These are phyloP conservation scores for Calameuta idolon DNA, from an alignment of 2,888 invertebrate genomes.

Conservation along the genomic window DNA sequence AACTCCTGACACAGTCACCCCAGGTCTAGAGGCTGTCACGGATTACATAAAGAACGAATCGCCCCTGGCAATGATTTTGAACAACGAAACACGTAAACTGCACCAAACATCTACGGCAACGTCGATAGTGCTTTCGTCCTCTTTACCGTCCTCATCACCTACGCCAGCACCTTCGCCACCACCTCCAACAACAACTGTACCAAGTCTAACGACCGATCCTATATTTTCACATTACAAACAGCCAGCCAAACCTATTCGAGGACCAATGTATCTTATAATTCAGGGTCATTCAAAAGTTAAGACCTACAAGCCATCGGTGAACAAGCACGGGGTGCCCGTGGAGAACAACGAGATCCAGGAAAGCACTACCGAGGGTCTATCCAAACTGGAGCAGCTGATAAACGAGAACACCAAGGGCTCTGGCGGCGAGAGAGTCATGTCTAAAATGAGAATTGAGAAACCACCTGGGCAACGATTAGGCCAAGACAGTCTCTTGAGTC, in stretches of 20 bases:
- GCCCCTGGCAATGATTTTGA: constrained; percentile 47
- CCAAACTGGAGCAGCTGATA: constrained; percentile 52
- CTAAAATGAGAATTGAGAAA: constrained; percentile 29
- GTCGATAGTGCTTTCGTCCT: constrained; percentile 8
- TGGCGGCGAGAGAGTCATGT: constrained; percentile 23
- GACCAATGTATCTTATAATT: constrained; percentile 82
- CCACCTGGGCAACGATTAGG: constrained; percentile 23
- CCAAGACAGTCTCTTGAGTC: constrained; percentile 45
- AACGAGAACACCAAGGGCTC: constrained; percentile 42
- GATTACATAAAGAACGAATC: constrained; percentile 28
- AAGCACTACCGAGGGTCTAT: constrained; percentile 39
- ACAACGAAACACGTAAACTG: constrained; percentile 32
- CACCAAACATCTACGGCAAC: constrained; percentile 26
- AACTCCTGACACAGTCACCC: constrained; percentile 18
- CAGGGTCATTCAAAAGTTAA: constrained; percentile 89
- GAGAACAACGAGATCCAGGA: constrained; percentile 42
- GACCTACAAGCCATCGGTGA: constrained; percentile 76
- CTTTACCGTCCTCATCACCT: background rate
- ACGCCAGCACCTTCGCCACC: constrained; percentile 54
- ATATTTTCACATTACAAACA: constrained; percentile 75
- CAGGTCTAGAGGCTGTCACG: constrained; percentile 18
- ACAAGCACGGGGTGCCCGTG: constrained; percentile 41
- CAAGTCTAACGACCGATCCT: constrained; percentile 72
- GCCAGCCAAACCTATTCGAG: constrained; percentile 72
- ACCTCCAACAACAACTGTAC: constrained; percentile 68